Conservation (phyloP, 1,140 invertebrate genomes). For the Drosophila saltans region DNA sequence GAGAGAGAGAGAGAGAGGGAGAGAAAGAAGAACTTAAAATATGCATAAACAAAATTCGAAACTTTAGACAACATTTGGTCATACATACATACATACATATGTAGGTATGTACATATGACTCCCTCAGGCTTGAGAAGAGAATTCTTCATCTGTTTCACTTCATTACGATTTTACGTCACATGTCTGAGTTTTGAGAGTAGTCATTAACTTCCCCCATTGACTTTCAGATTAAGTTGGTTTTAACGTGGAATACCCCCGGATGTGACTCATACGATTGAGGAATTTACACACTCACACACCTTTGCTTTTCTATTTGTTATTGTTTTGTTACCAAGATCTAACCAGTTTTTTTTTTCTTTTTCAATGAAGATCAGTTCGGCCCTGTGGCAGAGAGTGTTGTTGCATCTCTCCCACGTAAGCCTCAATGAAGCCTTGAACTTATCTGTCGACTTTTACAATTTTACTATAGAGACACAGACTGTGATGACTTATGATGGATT, state of each 20-base stretch:
- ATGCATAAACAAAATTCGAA: conserved; percentile 46
- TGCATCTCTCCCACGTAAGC: conserved; percentile 7
- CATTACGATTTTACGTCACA: conserved; percentile 26
- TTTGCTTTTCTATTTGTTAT: background rate
- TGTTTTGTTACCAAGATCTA: conserved; percentile 32
- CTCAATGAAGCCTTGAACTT: conserved; percentile 50
- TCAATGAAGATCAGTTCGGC: conserved; percentile 28
- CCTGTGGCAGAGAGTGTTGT: background rate
- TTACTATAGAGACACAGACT: too few relatives aligned
- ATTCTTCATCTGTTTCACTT: conserved; percentile 19
- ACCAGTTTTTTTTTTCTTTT: conserved; percentile 45
- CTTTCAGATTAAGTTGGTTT: conserved; percentile 21
- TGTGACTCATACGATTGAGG: conserved; percentile 58
- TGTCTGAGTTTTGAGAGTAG: conserved; percentile 15
- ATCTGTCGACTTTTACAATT: background rate
- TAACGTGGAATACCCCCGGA: conserved; percentile 69
- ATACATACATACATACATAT: background rate
- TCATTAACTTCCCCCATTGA: conserved; percentile 48
- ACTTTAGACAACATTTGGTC: conserved; percentile 16
- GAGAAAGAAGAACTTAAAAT: conserved; percentile 29
- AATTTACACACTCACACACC: conserved; percentile 25
- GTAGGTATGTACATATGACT: background rate
- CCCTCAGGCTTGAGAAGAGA: conserved; percentile 16
- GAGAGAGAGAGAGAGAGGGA: background rate
- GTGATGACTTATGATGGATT: conserved; percentile 56